phyloP scores from a whole-genome alignment of 2,888 invertebrate species.

The Laspeyria flexula region DNA sequence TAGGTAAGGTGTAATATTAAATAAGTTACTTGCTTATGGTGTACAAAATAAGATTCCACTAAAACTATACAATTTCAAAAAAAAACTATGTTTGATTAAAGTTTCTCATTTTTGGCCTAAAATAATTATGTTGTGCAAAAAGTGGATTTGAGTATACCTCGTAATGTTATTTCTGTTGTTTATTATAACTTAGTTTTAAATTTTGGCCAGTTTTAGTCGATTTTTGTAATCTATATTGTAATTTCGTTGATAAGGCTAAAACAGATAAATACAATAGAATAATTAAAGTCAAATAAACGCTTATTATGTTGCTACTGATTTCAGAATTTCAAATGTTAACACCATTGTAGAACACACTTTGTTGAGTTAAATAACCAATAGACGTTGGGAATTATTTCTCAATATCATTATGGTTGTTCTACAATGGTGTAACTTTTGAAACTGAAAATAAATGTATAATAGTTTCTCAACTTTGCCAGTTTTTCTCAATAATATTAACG shows the following conservation, averaged over 20 bases:
- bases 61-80: slow-evolving; percentile 35
- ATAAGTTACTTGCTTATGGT: slow-evolving; percentile 72
- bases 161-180: slow-evolving; percentile 54
- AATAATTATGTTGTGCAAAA: slow-evolving; percentile 48
- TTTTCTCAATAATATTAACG: slow-evolving; percentile 76
- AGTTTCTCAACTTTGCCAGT: slow-evolving; percentile 74
- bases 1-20: slow-evolving; percentile 65
- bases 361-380: slow-evolving; percentile 22
- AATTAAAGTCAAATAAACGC: slow-evolving; percentile 72
- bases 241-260: slow-evolving; percentile 67
- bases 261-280: slow-evolving; percentile 72
- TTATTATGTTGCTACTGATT: slow-evolving; percentile 75
- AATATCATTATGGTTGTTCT: slow-evolving; percentile 16
- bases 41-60: slow-evolving; percentile 72
- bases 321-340: slow-evolving; percentile 48
- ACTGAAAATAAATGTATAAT: slow-evolving; percentile 66
- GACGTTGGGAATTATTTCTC: slow-evolving; percentile 5
- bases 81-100: slow-evolving; percentile 33
- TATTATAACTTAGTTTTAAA: slow-evolving; percentile 47
- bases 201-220: slow-evolving; percentile 74
- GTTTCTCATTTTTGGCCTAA: slow-evolving; percentile 65
- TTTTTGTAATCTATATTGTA: slow-evolving; percentile 61
- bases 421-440: slow-evolving; percentile 51
- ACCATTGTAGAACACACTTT: slow-evolving; percentile 43
- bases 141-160: slow-evolving; percentile 52